A percentile compares a stretch with the other conserved stretches of the same genome.
Evolutionary conservation across 92 coral and sea anemone genomes (phyloP).

Genomic region (Plumapathes pennacea): DNA sequence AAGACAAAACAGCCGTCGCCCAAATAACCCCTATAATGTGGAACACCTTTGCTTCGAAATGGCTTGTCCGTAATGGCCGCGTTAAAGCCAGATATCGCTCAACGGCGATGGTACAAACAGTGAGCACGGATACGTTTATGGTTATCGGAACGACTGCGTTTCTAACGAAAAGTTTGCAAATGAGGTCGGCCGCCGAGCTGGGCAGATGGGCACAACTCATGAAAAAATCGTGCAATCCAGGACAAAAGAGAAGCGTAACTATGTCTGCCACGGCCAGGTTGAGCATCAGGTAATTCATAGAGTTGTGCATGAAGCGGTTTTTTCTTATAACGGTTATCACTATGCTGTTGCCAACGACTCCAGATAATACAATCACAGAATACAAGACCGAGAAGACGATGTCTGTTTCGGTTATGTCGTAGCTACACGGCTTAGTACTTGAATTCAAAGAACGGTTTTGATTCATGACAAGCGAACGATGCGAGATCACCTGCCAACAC

Average conservation of each 20-base stretch:
- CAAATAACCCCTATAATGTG: background rate
- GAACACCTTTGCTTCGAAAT: no score
- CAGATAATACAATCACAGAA: slow-evolving; percentile 17
- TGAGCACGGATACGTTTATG: slow-evolving; percentile 36
- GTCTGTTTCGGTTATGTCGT: no score
- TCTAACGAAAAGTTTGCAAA: slow-evolving; percentile 51
- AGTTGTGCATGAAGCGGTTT: slow-evolving; percentile 33
- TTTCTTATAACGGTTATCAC: slow-evolving; percentile 27
- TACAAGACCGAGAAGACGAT: slow-evolving; percentile 19
- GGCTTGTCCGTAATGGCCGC: slow-evolving; percentile 31
- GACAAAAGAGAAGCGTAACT: slow-evolving; percentile 33
- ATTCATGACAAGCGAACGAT: no score
- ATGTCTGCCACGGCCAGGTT: slow-evolving; percentile 47
- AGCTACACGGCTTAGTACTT: no score
- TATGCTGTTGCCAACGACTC: slow-evolving; percentile 30
- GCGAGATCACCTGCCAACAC: no score
- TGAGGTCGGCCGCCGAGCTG: slow-evolving; percentile 22
- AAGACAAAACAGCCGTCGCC: background rate
- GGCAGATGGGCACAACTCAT: slow-evolving; percentile 8
- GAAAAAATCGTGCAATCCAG: slow-evolving; percentile 44
- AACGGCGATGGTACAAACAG: slow-evolving; percentile 42
- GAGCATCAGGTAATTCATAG: slow-evolving; percentile 44
- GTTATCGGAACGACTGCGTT: slow-evolving; percentile 47
- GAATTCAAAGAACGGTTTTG: no score
- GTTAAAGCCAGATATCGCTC: slow-evolving; percentile 51